These are phyloP conservation scores for Drosophila nigrodunni DNA, from an alignment of 1,140 invertebrate genomes.

Conservation along the genomic window DNA sequence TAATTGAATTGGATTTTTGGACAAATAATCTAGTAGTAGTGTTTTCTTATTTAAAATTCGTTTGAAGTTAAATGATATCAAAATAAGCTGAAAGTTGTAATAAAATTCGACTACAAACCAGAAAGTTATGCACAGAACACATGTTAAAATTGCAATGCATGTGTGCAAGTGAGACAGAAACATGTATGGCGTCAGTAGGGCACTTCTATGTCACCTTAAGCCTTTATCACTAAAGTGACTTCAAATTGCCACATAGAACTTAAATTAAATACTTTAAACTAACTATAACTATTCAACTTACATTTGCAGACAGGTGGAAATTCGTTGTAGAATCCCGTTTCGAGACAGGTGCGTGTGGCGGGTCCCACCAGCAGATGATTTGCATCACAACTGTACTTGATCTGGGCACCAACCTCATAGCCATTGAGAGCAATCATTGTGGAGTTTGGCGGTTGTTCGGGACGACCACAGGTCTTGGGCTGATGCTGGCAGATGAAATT, in stretches of 20 bases:
- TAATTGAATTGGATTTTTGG: too few relatives aligned
- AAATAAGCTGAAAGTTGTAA: too few relatives aligned
- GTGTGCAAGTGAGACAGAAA: too few relatives aligned
- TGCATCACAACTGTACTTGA: conserved; percentile 94
- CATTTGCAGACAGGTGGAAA: conserved; percentile 97
- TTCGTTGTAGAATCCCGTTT: conserved; percentile 97
- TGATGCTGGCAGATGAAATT: conserved; percentile 98
- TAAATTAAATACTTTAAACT: background rate
- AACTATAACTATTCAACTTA: conserved; percentile 84
- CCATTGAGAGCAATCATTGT: conserved; percentile 90
- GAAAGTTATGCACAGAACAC: too few relatives aligned
- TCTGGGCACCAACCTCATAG: conserved; percentile 93
- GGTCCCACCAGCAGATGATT: conserved; percentile 95
- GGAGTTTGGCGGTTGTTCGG: conserved; percentile 96
- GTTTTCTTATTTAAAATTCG: too few relatives aligned
- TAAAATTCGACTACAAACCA: too few relatives aligned
- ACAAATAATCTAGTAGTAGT: too few relatives aligned
- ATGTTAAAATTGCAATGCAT: too few relatives aligned
- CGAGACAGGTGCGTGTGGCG: conserved; percentile 91
- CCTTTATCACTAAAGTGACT: background rate
- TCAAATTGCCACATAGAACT: background rate
- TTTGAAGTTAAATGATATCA: too few relatives aligned
- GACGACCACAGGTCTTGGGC: conserved; percentile 94
- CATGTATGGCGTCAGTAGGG: too few relatives aligned
- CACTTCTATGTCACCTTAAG: too few relatives aligned